phyloP scores from a whole-genome alignment of 2,113 vertebrate genomes.

The Eubucco bourcierii region DNA sequence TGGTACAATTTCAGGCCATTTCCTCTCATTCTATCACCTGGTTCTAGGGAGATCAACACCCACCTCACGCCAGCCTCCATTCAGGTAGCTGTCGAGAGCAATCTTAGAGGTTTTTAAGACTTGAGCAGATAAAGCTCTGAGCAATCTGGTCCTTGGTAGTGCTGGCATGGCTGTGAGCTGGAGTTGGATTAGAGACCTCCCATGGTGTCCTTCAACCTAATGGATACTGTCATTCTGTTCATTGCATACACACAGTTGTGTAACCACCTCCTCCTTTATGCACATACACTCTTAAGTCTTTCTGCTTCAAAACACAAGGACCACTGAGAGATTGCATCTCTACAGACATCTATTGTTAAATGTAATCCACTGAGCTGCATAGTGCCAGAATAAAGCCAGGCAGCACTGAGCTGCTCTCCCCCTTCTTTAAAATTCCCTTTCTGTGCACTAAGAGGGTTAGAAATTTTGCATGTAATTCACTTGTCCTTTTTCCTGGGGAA shows the following conservation, averaged over 20 bases:
- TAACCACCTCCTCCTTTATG: background rate
- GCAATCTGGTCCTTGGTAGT: background rate
- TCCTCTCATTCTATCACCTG: too few species aligned
- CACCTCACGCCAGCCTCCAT: too few species aligned
- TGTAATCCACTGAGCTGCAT: slow-evolving; percentile 2
- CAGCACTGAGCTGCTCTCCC: background rate
- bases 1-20: too few species aligned
- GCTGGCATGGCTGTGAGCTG: background rate
- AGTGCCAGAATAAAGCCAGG: background rate
- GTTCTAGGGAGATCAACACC: too few species aligned
- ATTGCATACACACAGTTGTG: background rate
- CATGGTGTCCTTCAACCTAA: background rate
- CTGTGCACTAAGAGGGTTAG: background rate
- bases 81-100: too few species aligned
- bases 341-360: background rate
- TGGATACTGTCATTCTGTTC: background rate
- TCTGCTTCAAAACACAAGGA: background rate
- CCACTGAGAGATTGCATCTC: background rate
- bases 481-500: background rate
- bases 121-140: background rate
- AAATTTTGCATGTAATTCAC: slow-evolving; percentile 2
- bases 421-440: background rate
- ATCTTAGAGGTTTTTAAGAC: background rate
- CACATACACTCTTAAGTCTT: background rate
- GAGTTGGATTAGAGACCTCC: background rate